Base-by-base conservation (phyloP, 2,797 vertebrate genomes). In the Ceryle rudis region DNA sequence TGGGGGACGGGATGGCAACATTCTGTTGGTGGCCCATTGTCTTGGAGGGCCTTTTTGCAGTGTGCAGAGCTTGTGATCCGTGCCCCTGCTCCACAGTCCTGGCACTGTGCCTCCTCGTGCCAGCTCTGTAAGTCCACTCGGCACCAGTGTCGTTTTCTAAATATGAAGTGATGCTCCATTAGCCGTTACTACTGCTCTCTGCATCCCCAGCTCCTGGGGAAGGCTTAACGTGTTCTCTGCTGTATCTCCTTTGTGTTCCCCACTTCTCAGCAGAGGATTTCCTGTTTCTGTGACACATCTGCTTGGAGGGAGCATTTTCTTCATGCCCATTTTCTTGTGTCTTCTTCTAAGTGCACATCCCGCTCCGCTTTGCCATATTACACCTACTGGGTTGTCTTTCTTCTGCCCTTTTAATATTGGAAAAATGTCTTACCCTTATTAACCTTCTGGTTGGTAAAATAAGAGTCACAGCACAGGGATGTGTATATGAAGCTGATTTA, bases 51-150 rank as follows among this genome's bases (percentile, higher is more conserved):
- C 11, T 39, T 55, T 74, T 5, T 55, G 31, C 62, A 54, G 42
- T 8, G 28, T 77, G 25, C 42, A 77, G 49, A 80, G 64, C 37
- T 28, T 5, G 8, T 1, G 2, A 4, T n/a, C 67, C n/a, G 58
- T 35, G 39, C 5, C 26, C 11, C 29, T 77, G 62, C 28, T 89
- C 55, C 41, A 9, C 46, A 28, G 0, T 31, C 26, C 78, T 58
- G 60, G 29, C 33, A 6, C 12, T 66, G 26, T 58, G 7, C 19
- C 54, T 65, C 49, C 62, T 35, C 2, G 0, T 51, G 47, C 21
- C 0, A 0, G 47, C 23, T 4, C 18, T 57, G 6, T 8, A 54
- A 41, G 25, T 29, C 39, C 47, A 25, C 47, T 73, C 51, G 33
- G 35, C 81, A 64, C 35, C 64, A 6, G n/a, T 19, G 44, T 5